These are phyloP conservation scores for Hylaea fasciaria DNA, from an alignment of 2,888 invertebrate genomes.

Conservation along the genomic window DNA sequence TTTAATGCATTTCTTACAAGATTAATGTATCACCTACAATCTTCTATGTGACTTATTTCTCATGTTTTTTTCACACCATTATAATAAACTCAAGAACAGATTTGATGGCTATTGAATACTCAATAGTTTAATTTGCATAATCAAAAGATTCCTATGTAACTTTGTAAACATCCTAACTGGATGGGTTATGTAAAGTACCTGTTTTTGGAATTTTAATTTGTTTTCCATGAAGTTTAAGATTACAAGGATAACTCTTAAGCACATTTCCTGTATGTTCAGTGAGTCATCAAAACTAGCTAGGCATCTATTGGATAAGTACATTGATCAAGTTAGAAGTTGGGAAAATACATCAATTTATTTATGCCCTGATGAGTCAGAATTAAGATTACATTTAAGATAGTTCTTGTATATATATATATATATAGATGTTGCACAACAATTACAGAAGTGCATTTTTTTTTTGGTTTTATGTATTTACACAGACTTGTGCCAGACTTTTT, in stretches of 20 bases:
- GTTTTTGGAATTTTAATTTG: conserved; percentile 8
- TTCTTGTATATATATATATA: too few species aligned
- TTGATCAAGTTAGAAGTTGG: too few species aligned
- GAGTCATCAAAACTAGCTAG: conserved; percentile 9
- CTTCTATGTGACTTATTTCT: too few species aligned
- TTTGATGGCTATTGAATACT: background rate
- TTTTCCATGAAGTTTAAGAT: conserved; percentile 9
- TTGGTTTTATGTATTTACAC: too few species aligned
- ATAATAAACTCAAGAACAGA: background rate
- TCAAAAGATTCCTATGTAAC: conserved; percentile 21
- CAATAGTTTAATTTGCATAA: conserved; percentile 14
- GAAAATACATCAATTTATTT: conserved; percentile 9
- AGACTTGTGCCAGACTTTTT: too few species aligned
- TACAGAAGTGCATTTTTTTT: too few species aligned
- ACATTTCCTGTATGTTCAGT: conserved; percentile 15
- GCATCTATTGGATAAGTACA: background rate
- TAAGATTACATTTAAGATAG: too few species aligned
- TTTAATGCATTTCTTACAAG: too few species aligned
- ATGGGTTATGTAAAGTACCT: conserved; percentile 13
- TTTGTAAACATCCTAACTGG: too few species aligned
- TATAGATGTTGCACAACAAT: too few species aligned
- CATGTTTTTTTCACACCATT: too few species aligned
- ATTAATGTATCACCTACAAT: too few species aligned
- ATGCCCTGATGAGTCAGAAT: conserved; percentile 1
- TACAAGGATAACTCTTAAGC: conserved; percentile 26